phyloP scores from a whole-genome alignment of 2,797 vertebrate species.

The Etheostoma nigrum region DNA sequence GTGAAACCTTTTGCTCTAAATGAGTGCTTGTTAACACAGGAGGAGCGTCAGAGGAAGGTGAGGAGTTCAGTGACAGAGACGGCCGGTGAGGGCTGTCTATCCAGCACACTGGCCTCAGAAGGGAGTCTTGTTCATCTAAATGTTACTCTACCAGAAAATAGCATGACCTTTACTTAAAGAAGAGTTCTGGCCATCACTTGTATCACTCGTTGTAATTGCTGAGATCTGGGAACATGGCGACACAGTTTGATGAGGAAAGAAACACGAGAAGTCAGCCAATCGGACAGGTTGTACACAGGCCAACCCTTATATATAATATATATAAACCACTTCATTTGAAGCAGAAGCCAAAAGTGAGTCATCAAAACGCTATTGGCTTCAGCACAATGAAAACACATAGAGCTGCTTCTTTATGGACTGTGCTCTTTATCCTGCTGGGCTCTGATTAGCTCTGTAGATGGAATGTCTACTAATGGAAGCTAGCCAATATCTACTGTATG shows the following conservation, averaged over 20 bases:
- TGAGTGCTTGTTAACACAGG: slow-evolving; percentile 36
- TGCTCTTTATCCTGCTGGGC: slow-evolving; percentile 76
- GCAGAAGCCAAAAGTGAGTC: slow-evolving; percentile 61
- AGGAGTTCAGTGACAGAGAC: background rate
- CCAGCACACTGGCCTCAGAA: background rate
- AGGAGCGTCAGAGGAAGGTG: slow-evolving; percentile 3
- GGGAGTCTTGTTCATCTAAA: background rate
- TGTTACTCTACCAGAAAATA: slow-evolving; percentile 19
- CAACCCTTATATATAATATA: background rate
- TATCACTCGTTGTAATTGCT: background rate
- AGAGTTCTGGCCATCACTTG: background rate
- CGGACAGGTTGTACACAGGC: background rate
- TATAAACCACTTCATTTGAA: slow-evolving; percentile 8
- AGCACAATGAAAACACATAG: slow-evolving; percentile 83
- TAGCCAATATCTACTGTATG: background rate
- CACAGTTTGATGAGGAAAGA: background rate
- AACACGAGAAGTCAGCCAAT: background rate
- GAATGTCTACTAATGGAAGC: slow-evolving; percentile 65
- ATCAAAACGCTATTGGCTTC: slow-evolving; percentile 86
- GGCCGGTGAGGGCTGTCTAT: slow-evolving; percentile 8
- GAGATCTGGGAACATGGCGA: background rate
- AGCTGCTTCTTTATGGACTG: slow-evolving; percentile 76
- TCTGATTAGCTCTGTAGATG: slow-evolving; percentile 58
- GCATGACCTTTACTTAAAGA: slow-evolving; percentile 16
- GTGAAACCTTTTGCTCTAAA: slow-evolving; percentile 30